These are phyloP conservation scores for Phrynocephalus versicolor DNA, from an alignment of 2,113 vertebrate genomes.

Conservation along the genomic window DNA sequence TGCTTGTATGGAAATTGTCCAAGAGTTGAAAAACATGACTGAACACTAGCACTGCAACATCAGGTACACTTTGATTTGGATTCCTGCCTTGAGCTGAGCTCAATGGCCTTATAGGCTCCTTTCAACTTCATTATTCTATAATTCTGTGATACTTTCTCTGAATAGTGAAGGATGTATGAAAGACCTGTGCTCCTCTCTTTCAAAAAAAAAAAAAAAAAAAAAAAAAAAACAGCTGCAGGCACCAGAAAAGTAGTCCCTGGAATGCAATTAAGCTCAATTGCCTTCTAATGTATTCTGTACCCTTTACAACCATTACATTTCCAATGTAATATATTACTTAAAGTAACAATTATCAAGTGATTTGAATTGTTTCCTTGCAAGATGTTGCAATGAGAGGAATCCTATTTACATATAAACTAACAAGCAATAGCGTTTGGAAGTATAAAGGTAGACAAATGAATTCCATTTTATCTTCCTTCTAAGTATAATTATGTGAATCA, in stretches of 20 bases:
- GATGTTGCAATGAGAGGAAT: constrained; percentile 43
- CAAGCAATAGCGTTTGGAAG: constrained; percentile 18
- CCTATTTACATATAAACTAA: constrained; percentile 52
- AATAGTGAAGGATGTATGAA: constrained; percentile 52
- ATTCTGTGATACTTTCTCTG: constrained; percentile 30
- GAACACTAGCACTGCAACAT: constrained; percentile 19
- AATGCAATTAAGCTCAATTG: constrained; percentile 64
- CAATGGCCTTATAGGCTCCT: no score
- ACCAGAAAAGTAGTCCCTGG: constrained; percentile 53
- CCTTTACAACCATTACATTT: constrained; percentile 56
- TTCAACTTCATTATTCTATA: no score
- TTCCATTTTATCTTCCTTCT: constrained; percentile 34
- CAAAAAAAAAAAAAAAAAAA: constrained; percentile 17
- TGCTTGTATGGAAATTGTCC: constrained; percentile 49
- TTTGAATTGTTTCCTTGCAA: constrained; percentile 54
- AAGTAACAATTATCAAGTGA: constrained; percentile 61
- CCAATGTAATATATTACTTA: constrained; percentile 57
- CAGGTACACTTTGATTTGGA: no score
- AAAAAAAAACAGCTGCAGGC: constrained; percentile 46
- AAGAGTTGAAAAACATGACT: constrained; percentile 19
- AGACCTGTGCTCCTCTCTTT: constrained; percentile 31
- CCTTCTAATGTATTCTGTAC: constrained; percentile 57
- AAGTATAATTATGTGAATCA: constrained; percentile 31
- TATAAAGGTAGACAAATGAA: constrained; percentile 37
- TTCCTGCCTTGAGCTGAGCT: no score